These are phyloP conservation scores for Nanorana parkeri DNA, from an alignment of 2,113 vertebrate genomes.

Conservation along the genomic window DNA sequence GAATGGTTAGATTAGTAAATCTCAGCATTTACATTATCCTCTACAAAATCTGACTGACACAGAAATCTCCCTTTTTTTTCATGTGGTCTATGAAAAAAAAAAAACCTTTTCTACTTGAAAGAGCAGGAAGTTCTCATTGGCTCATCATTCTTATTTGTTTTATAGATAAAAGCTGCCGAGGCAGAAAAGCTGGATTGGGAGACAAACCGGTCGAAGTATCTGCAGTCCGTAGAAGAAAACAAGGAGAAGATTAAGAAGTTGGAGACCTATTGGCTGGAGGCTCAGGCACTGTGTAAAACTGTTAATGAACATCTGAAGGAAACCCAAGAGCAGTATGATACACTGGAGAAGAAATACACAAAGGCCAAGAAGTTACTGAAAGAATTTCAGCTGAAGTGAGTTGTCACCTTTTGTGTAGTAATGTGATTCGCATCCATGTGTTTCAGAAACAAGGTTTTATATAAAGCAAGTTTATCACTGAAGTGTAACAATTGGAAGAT, in stretches of 20 bases:
- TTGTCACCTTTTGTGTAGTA: constrained; percentile 36
- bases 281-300: constrained; percentile 86
- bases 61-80: too few relatives aligned
- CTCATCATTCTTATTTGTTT: background rate
- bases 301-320: constrained; percentile 86
- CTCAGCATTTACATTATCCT: too few relatives aligned
- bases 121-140: too few relatives aligned
- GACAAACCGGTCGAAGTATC: constrained; percentile 76
- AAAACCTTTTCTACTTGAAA: too few relatives aligned
- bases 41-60: too few relatives aligned
- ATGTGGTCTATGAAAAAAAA: too few relatives aligned
- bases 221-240: constrained; percentile 81
- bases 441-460: too few relatives aligned
- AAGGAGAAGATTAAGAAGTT: constrained; percentile 85
- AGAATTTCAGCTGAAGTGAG: constrained; percentile 92
- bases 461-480: too few relatives aligned
- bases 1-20: too few relatives aligned
- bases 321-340: constrained; percentile 84
- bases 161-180: constrained; percentile 77
- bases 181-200: constrained; percentile 79
- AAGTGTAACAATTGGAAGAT: too few relatives aligned
- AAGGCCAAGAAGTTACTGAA: constrained; percentile 92
- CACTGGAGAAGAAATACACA: constrained; percentile 89
- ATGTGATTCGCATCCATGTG: too few relatives aligned
- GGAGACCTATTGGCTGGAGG: constrained; percentile 89